A percentile compares a stretch with the other conserved stretches of the same genome.
phyloP scores from a whole-genome alignment of 1,140 invertebrate genomes.

The Thaumetopoea pityocampa region DNA sequence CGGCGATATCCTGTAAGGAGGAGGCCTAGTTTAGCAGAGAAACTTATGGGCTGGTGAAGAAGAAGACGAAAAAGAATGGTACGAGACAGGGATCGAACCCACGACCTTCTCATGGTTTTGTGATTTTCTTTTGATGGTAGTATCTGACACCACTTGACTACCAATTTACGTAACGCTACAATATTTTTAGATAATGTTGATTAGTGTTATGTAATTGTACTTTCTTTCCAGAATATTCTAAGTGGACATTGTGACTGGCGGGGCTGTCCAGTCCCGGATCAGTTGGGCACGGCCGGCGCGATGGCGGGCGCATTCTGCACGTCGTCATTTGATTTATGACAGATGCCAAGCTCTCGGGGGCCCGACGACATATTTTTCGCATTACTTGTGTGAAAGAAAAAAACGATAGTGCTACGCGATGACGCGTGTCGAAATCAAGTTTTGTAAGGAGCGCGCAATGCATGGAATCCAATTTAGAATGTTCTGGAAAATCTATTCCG shows the following conservation, averaged over 20 bases:
- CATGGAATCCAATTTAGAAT: conserved; percentile 2
- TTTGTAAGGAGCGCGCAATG: conserved; percentile 3
- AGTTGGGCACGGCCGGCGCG: not conserved
- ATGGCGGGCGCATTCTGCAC: conserved; percentile 11
- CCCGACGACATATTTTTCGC: conserved; percentile 51
- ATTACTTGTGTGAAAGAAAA: conserved; percentile 36
- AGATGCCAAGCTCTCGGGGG: conserved; percentile 27
- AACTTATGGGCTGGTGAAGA: no score
- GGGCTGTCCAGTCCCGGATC: not conserved
- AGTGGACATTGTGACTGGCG: not conserved
- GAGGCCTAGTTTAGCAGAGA: no score
- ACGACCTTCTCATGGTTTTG: no score
- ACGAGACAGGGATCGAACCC: no score
- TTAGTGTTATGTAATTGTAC: no score
- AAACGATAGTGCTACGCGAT: conserved; percentile 25
- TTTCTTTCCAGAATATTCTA: no score
- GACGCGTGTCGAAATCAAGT: conserved; percentile 27
- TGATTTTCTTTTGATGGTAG: no score
- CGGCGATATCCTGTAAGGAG: no score
- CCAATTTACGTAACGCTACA: no score
- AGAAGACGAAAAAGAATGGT: no score
- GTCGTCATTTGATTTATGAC: conserved; percentile 38
- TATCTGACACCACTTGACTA: no score
- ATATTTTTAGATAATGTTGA: no score
- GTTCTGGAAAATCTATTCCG: not conserved